A percentile compares a stretch with the other conserved stretches of the same genome.
Evolutionary conservation across 2,113 vertebrate species (phyloP).

Genomic region (Eleginops maclovinus): DNA sequence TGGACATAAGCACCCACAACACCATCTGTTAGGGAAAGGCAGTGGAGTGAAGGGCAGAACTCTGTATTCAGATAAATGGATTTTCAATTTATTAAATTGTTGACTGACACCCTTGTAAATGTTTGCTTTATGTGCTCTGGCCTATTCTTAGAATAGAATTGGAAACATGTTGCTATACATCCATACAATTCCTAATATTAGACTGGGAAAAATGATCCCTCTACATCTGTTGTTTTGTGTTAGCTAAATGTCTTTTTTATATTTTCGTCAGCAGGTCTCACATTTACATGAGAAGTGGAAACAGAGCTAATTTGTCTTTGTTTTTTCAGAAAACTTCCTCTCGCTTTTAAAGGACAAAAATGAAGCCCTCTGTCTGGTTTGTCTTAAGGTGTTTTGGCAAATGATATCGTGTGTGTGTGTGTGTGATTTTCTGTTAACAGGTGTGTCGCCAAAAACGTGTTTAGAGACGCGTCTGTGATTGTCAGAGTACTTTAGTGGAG

Average conservation of each 20-base stretch:
- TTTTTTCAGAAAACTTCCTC: conserved; percentile 5
- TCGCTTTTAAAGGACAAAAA: conserved; percentile 45
- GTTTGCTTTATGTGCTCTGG: conserved; percentile 62
- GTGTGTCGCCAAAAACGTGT: conserved; percentile 73
- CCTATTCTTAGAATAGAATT: conserved; percentile 72
- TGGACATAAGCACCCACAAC: conserved; percentile 90
- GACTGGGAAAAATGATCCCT: conserved; percentile 6
- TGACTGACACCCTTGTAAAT: conserved; percentile 81
- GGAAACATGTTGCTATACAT: conserved; percentile 65
- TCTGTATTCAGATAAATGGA: conserved; percentile 83
- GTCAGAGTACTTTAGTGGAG: conserved; percentile 56
- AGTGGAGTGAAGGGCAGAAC: conserved; percentile 86
- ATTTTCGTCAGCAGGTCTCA: conserved; percentile 35
- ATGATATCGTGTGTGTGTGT: conserved; percentile 24
- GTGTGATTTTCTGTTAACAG: conserved; percentile 65
- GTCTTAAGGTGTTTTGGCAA: conserved; percentile 72
- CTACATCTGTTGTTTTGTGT: conserved; percentile 67
- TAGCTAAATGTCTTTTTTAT: conserved; percentile 36
- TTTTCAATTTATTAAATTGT: conserved; percentile 84
- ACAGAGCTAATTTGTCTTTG: conserved; percentile 17
- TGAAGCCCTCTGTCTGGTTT: conserved; percentile 34
- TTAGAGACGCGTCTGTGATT: conserved; percentile 62
- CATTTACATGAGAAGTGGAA: conserved; percentile 24
- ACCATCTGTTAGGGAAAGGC: conserved; percentile 87
- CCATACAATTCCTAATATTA: conserved; percentile 56